phyloP scores from a whole-genome alignment of 1,140 invertebrate species.

The Drosophila insularis region DNA sequence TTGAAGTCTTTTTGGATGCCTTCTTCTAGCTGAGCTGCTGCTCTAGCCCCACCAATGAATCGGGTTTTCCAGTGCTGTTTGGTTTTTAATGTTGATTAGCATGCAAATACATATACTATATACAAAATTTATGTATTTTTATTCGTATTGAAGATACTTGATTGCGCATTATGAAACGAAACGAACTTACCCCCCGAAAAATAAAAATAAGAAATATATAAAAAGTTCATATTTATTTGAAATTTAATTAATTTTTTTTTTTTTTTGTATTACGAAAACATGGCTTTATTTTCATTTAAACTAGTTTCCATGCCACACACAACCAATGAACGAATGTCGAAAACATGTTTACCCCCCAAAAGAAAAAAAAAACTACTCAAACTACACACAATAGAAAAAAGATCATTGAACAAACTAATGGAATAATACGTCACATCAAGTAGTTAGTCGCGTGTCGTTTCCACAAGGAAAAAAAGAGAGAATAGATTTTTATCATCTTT shows the following conservation, averaged over 20 bases:
- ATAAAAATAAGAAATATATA: conserved; percentile 27
- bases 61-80: conserved; percentile 58
- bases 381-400: background rate
- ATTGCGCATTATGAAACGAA: conserved; percentile 60
- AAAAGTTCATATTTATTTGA: conserved; percentile 48
- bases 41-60: conserved; percentile 41
- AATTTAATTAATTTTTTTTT: conserved; percentile 42
- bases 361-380: background rate
- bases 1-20: conserved; percentile 16
- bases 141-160: background rate
- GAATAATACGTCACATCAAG: background rate
- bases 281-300: conserved; percentile 47
- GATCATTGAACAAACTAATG: background rate
- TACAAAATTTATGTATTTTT: conserved; percentile 14
- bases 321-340: background rate
- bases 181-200: background rate
- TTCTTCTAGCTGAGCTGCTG: conserved; percentile 39
- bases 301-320: background rate
- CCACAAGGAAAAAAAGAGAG: no score
- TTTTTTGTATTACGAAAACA: conserved; percentile 10
- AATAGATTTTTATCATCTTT: no score
- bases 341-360: background rate
- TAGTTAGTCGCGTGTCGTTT: no score
- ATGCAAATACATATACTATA: conserved; percentile 47
- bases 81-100: conserved; percentile 64